These are phyloP conservation scores for Drosophila percnosoma DNA, from an alignment of 2,888 invertebrate genomes.

Conservation along the genomic window DNA sequence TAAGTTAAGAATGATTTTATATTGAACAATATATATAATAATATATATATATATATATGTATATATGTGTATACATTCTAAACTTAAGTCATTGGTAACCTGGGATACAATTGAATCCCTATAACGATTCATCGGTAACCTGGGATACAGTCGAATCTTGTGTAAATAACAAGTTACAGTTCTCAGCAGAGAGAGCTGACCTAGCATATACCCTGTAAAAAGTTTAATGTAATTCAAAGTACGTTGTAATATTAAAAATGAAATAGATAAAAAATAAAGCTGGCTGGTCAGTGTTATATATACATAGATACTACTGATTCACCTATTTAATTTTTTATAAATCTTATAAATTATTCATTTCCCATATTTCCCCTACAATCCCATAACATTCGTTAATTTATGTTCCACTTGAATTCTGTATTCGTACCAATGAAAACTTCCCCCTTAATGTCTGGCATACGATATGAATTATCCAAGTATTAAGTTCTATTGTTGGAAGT, in stretches of 20 bases:
- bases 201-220: background rate
- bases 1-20: too few relatives aligned
- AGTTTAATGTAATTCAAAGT: background rate
- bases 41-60: too few relatives aligned
- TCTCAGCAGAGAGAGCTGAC: background rate
- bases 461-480: slow-evolving; percentile 33
- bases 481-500: slow-evolving; percentile 24
- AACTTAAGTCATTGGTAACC: background rate
- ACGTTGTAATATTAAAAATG: background rate
- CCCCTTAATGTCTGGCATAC: slow-evolving; percentile 41
- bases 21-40: too few relatives aligned
- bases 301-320: background rate
- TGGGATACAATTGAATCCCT: background rate
- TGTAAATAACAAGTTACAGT: background rate
- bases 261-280: background rate
- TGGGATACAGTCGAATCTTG: background rate
- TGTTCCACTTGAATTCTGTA: slow-evolving; percentile 21
- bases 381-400: slow-evolving; percentile 13
- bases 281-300: background rate
- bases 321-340: background rate
- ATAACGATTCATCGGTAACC: background rate
- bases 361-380: slow-evolving; percentile 3
- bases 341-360: slow-evolving; percentile 1
- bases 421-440: slow-evolving; percentile 20
- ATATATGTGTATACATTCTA: background rate